Evolutionary conservation across 2,797 vertebrate genomes (phyloP).

Genomic region (Trachurus trachurus): DNA sequence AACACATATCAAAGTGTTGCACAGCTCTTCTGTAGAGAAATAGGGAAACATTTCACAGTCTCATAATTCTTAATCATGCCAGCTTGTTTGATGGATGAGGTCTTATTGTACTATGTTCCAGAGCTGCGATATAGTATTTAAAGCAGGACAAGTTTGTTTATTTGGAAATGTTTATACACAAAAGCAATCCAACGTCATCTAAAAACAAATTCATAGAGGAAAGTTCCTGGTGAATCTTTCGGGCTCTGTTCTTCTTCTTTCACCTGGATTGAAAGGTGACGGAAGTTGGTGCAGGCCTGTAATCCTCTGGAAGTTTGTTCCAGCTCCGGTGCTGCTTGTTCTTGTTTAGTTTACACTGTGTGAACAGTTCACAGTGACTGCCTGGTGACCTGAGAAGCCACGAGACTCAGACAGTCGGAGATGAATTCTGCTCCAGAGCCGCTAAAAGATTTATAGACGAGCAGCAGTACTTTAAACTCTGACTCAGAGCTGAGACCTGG

Average conservation of each 20-base stretch:
- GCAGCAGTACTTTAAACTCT: too few species aligned
- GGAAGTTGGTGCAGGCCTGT: not conserved
- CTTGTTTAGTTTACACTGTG: not conserved
- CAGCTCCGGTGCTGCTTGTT: not conserved
- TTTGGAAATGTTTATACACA: not conserved
- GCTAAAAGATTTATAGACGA: not conserved
- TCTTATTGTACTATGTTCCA: not conserved
- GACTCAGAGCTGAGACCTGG: not conserved
- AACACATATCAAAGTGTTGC: not conserved
- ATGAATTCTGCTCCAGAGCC: not conserved
- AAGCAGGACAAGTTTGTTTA: not conserved
- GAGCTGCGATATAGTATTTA: not conserved
- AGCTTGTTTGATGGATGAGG: not conserved
- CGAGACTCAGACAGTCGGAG: not conserved
- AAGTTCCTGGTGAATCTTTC: not conserved
- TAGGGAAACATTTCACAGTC: conserved; percentile 6
- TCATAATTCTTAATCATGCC: not conserved
- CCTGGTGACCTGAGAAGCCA: not conserved
- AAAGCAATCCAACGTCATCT: not conserved
- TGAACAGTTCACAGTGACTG: not conserved
- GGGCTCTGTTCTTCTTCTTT: not conserved
- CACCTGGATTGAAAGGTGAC: not conserved
- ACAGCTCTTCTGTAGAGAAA: not conserved
- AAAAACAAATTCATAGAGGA: not conserved
- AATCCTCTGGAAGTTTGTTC: not conserved